A percentile compares a stretch with the other conserved stretches of the same genome.
phyloP scores from a whole-genome alignment of 2,888 invertebrate species.

The Tryphoninae sp. region DNA sequence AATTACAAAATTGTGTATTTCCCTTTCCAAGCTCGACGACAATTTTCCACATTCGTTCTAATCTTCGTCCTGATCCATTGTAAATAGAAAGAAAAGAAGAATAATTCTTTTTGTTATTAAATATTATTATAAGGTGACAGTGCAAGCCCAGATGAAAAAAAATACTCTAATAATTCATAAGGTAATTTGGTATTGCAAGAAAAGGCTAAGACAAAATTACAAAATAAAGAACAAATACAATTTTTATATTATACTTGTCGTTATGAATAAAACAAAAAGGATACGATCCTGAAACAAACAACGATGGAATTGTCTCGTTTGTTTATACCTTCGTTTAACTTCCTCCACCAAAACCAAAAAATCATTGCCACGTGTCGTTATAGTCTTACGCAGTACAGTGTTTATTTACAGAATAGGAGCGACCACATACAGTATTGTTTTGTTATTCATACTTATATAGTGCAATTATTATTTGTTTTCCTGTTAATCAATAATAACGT shows the following conservation, averaged over 20 bases:
- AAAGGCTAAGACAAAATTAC: background rate
- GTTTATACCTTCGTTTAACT: too few species aligned
- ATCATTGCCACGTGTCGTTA: background rate
- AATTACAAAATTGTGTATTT: too few species aligned
- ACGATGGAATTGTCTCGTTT: background rate
- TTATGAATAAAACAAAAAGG: background rate
- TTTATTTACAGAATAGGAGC: slow-evolving; percentile 81
- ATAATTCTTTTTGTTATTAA: background rate
- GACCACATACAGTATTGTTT: slow-evolving; percentile 78
- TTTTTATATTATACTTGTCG: background rate
- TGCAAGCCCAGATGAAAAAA: background rate
- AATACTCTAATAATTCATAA: slow-evolving; percentile 45
- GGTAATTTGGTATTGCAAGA: slow-evolving; percentile 27
- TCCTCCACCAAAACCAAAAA: background rate
- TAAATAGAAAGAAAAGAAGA: background rate
- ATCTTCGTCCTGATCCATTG: background rate
- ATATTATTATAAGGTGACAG: slow-evolving; percentile 7
- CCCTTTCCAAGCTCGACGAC: too few species aligned
- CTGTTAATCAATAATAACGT: slow-evolving; percentile 73
- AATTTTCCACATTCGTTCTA: too few species aligned
- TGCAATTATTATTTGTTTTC: slow-evolving; percentile 75
- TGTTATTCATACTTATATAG: slow-evolving; percentile 77
- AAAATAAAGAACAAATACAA: background rate
- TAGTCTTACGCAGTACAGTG: slow-evolving; percentile 77
- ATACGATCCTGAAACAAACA: background rate